Conservation (phyloP, 2,888 invertebrate genomes). For the Spodoptera littoralis region DNA sequence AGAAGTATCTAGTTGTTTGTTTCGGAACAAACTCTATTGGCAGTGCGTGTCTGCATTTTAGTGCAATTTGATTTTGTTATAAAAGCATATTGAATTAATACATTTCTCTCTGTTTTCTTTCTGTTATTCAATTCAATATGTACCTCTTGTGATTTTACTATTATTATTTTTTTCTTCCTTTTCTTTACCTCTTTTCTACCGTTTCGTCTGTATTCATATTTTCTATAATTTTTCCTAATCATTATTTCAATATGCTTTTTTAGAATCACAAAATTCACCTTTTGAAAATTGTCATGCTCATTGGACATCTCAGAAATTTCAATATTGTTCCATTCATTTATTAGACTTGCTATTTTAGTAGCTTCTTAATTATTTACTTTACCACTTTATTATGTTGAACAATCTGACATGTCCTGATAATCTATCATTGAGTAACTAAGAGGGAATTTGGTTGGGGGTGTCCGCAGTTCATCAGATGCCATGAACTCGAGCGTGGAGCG, state of each 20-base stretch:
- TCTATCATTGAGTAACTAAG: constrained; percentile 85
- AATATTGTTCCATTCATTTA: constrained; percentile 55
- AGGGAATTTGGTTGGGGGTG: constrained; percentile 88
- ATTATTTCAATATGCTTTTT: constrained; percentile 88
- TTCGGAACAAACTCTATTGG: constrained; percentile 76
- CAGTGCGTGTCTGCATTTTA: constrained; percentile 90
- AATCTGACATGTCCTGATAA: constrained; percentile 74
- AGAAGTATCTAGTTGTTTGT: constrained; percentile 78
- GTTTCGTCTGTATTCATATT: constrained; percentile 32
- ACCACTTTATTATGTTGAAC: constrained; percentile 60
- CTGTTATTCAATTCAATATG: constrained; percentile 46
- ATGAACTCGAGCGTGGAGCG: constrained; percentile 87
- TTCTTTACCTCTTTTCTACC: constrained; percentile 25
- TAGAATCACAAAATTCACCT: constrained; percentile 80
- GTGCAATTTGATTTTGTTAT: constrained; percentile 83
- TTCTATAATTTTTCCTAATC: constrained; percentile 53
- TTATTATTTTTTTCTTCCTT: constrained; percentile 1
- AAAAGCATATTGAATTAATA: constrained; percentile 87
- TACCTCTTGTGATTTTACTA: constrained; percentile 36
- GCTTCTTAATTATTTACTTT: constrained; percentile 18
- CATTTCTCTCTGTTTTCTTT: constrained; percentile 53
- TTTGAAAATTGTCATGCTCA: constrained; percentile 73
- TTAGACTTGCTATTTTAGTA: constrained; percentile 10
- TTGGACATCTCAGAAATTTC: constrained; percentile 77
- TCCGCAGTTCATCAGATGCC: constrained; percentile 87